Evolutionary conservation across 2,113 vertebrate genomes (phyloP).

Genomic region (Mirounga angustirostris): DNA sequence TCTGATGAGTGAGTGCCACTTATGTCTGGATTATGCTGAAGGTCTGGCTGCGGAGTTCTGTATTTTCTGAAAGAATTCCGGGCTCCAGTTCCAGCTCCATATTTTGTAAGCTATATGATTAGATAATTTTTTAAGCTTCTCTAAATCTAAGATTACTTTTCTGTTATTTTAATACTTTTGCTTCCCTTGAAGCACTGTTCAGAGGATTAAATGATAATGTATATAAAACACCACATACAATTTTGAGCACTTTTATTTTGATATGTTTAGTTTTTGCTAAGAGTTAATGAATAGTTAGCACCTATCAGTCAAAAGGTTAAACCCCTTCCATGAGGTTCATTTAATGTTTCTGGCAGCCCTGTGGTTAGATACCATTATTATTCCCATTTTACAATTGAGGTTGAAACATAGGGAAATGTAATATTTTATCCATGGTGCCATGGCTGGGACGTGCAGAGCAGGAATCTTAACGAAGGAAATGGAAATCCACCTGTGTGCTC

Average conservation of each 20-base stretch:
- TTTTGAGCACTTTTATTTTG: neutral
- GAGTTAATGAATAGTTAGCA: neutral
- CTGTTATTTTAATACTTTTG: neutral
- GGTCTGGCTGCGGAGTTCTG: neutral
- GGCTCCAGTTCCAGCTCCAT: neutral
- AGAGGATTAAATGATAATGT: neutral
- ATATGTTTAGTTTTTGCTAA: neutral
- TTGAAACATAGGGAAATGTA: neutral
- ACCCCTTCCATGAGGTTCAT: neutral
- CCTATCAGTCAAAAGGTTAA: neutral
- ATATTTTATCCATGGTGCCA: neutral
- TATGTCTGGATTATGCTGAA: neutral
- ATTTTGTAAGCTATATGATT: neutral
- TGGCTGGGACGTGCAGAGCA: neutral
- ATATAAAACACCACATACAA: neutral
- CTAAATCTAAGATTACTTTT: neutral
- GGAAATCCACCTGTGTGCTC: neutral
- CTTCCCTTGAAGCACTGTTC: neutral
- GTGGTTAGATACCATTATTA: neutral
- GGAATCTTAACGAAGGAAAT: neutral
- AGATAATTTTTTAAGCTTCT: constrained; percentile 5
- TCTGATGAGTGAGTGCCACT: too few relatives aligned
- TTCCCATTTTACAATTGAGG: neutral
- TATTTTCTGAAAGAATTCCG: neutral
- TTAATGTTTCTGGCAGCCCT: neutral